Evolutionary conservation across 2,113 vertebrate species (phyloP).

Genomic region (Acanthisitta chloris): DNA sequence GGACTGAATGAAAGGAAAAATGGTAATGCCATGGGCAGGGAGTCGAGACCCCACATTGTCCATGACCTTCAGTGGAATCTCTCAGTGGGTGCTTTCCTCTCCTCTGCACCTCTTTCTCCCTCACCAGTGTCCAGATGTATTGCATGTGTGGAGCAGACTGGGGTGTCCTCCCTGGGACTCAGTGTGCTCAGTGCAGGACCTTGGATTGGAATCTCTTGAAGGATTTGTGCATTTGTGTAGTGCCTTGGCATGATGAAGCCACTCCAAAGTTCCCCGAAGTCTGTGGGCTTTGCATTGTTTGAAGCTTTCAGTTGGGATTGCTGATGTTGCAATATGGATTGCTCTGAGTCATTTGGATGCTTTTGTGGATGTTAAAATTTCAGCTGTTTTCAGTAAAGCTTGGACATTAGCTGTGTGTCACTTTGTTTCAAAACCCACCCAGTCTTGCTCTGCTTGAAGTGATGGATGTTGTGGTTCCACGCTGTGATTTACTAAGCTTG

Average conservation of each 20-base stretch:
- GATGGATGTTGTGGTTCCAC: not conserved
- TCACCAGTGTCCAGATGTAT: not conserved
- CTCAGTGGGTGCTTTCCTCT: fast-evolving
- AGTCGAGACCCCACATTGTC: not conserved
- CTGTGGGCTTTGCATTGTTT: not conserved
- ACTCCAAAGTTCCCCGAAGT: not conserved
- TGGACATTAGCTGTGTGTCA: not conserved
- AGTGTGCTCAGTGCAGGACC: not conserved
- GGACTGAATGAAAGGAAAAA: not conserved
- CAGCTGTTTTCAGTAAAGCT: not conserved
- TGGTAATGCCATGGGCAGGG: not conserved
- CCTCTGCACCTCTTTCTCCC: not conserved
- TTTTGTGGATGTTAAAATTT: not conserved
- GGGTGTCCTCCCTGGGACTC: too few species aligned
- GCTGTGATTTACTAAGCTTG: not conserved
- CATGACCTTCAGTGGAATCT: not conserved
- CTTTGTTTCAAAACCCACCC: not conserved
- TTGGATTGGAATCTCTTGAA: not conserved
- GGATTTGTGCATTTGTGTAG: not conserved
- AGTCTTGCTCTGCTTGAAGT: not conserved
- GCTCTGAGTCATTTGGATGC: not conserved
- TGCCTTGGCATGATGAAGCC: not conserved
- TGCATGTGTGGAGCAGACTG: fast-evolving
- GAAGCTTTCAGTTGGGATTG: not conserved
- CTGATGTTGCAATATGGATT: not conserved